Percentiles rank a stretch among this genome's conserved stretches.
These are phyloP conservation scores for Istiophorus platypterus DNA, from an alignment of 2,113 vertebrate species.

Conservation along the genomic window DNA sequence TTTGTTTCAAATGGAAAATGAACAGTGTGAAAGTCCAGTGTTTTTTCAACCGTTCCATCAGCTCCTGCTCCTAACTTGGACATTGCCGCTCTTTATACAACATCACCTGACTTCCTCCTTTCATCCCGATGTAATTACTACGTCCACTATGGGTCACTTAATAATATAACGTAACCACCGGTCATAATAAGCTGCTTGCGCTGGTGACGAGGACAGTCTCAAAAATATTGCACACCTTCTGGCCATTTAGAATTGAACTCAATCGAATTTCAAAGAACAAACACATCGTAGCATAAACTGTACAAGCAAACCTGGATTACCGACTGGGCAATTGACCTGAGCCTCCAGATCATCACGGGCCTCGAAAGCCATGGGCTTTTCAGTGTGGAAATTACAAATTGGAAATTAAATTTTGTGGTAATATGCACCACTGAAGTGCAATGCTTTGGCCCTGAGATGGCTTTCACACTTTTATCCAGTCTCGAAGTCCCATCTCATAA, in stretches of 20 bases:
- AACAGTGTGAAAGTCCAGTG: neutral
- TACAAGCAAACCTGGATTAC: neutral
- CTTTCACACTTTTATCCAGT: neutral
- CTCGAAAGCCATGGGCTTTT: neutral
- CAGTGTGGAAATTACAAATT: too few relatives aligned
- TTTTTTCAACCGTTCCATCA: too few relatives aligned
- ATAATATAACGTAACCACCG: too few relatives aligned
- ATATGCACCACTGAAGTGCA: too few relatives aligned
- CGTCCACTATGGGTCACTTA: too few relatives aligned
- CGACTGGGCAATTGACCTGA: neutral
- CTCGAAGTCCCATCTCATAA: neutral
- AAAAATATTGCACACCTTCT: too few relatives aligned
- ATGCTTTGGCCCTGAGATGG: neutral
- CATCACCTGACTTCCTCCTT: conserved; percentile 4
- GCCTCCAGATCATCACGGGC: neutral
- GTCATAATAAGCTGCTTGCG: neutral
- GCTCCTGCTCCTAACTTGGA: too few relatives aligned
- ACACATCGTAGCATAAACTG: neutral
- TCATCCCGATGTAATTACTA: too few relatives aligned
- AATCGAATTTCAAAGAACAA: neutral
- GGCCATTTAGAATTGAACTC: neutral
- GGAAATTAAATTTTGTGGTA: too few relatives aligned
- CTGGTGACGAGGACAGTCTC: too few relatives aligned
- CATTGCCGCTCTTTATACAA: too few relatives aligned
- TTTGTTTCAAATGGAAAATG: neutral